Base-by-base conservation (phyloP, 2,113 vertebrate species). In the Dascyllus trimaculatus region DNA sequence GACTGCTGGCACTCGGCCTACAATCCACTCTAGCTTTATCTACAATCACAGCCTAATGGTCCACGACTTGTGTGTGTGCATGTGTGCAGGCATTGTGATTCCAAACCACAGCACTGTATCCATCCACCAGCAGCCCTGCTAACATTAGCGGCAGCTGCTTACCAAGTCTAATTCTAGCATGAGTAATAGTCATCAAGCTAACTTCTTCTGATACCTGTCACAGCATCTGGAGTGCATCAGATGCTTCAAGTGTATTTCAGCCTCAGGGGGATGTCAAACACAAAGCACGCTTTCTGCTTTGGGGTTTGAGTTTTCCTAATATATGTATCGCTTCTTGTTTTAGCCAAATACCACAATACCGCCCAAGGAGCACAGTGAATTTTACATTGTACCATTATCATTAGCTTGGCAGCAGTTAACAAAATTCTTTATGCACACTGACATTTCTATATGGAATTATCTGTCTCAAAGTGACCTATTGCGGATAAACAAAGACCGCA, bases 111-210 rank as follows among this genome's bases (percentile, higher is more conserved):
- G 56, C 11, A 18, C 25, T 0, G 0, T 26, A 52, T 79, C 18
- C 63, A 53, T 62, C 38, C 49, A 80, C 59, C 49, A 71, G 67
- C 18, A 18, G 64, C 49, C 48, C 21, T n/a, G n/a, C 79, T 66
- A 71, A 75, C 74, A 69, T 66, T 51, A 45, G 15, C 64, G 60
- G 43, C 59, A 69, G 80, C 86, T 86, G 64, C 58, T 80, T 57
- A 52, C 83, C 64, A 65, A 71, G 64, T 76, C 75, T 82, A 68
- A 85, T 74, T 82, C 60, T 54, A 71, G 66, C 78, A 71, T 65
- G 69, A 80, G 75, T 63, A 82, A 86, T 32, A 40, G 66, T 71
- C 81, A 67, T 87, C 82, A 86, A 46, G 61, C 70, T 86, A 89
- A 82, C 46, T 3, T 69, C 65, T 75, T 52, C 53, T 77, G 79